Percentiles rank a stretch among this genome's conserved stretches.
phyloP scores from a whole-genome alignment of 2,113 vertebrate genomes.

The Haemorhous mexicanus region DNA sequence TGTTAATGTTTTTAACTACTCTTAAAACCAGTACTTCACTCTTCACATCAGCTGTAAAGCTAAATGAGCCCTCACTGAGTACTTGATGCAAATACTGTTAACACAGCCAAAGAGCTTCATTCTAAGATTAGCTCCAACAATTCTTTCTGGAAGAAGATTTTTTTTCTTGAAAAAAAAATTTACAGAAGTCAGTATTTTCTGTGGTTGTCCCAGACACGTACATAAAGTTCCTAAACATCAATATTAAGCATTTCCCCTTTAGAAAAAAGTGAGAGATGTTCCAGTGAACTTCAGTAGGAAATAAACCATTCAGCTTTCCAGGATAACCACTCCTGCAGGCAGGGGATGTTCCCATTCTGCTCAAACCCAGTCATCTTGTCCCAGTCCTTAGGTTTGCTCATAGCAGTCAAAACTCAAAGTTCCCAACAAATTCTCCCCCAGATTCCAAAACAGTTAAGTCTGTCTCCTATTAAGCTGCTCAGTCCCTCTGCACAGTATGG shows the following conservation, averaged over 20 bases:
- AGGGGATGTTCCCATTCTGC: neutral
- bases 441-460: neutral
- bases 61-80: neutral
- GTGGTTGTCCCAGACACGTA: neutral
- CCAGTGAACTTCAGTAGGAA: neutral
- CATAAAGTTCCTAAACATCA: neutral
- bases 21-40: neutral
- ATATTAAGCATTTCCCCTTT: neutral
- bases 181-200: neutral
- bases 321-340: neutral
- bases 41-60: neutral
- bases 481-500: accelerated
- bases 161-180: neutral
- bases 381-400: neutral
- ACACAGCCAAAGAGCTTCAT: neutral
- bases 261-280: neutral
- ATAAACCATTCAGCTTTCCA: neutral
- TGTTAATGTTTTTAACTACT: neutral
- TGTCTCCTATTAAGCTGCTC: neutral
- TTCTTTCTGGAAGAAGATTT: neutral
- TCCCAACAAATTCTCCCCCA: neutral
- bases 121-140: neutral
- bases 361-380: neutral
- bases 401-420: neutral
- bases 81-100: neutral